These are phyloP conservation scores for Archegozetes longisetosus DNA, from an alignment of 1,140 invertebrate species.

Conservation along the genomic window DNA sequence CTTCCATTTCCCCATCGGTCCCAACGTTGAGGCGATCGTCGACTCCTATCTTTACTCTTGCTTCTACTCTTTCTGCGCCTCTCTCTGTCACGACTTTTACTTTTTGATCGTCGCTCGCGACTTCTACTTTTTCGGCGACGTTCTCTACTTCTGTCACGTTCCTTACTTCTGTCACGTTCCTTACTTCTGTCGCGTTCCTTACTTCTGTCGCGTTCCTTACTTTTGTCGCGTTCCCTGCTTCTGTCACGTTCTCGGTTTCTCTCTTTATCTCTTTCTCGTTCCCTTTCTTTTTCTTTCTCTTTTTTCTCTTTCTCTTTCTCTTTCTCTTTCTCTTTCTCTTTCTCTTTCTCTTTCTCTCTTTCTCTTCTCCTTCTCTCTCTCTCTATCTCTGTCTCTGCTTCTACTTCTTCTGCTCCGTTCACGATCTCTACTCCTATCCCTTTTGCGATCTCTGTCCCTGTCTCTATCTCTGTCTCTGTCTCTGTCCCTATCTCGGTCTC, in stretches of 20 bases:
- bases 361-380: constrained; percentile 15
- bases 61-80: constrained; percentile 13
- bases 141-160: constrained; percentile 18
- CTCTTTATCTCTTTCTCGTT: constrained; percentile 19
- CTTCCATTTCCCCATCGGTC: constrained; percentile 24
- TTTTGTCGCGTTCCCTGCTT: constrained; percentile 28
- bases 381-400: constrained; percentile 25
- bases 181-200: constrained; percentile 3
- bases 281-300: constrained; percentile 17
- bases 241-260: constrained; percentile 21
- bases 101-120: constrained; percentile 20
- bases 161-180: constrained; percentile 17
- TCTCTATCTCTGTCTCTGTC: too few species aligned
- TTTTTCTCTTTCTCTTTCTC: constrained; percentile 26
- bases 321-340: constrained; percentile 29
- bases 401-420: constrained; percentile 25
- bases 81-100: constrained; percentile 16
- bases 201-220: constrained; percentile 27
- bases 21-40: constrained; percentile 19
- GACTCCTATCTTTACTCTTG: constrained; percentile 23
- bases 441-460: constrained; percentile 19
- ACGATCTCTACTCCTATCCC: constrained; percentile 25
- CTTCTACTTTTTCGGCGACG: constrained; percentile 11
- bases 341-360: constrained; percentile 23
- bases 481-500: not conserved